A percentile compares a stretch with the other conserved stretches of the same genome.
Conservation (phyloP, 1,140 invertebrate species). For the Stenopsyche tienmushanensis region DNA sequence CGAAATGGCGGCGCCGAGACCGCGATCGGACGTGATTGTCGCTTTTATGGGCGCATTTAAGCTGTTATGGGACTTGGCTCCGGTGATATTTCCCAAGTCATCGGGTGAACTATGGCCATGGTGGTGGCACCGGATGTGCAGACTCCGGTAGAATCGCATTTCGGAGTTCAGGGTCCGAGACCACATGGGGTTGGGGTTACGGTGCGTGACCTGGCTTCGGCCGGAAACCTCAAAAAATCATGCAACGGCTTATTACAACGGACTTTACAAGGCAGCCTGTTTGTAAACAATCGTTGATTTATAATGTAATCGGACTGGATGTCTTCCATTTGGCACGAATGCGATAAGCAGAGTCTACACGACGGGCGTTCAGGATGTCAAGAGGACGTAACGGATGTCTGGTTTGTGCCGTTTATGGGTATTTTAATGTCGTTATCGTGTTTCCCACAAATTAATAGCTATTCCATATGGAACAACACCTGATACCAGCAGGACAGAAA, state of each 20-base stretch:
- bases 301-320: too few species aligned
- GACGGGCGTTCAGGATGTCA: background rate
- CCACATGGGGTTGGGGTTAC: background rate
- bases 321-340: too few species aligned
- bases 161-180: too few species aligned
- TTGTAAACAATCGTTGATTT: too few species aligned
- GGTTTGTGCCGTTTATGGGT: background rate
- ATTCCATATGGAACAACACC: slow-evolving; percentile 21
- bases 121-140: too few species aligned
- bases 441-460: slow-evolving; percentile 20
- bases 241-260: background rate
- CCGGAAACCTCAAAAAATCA: background rate
- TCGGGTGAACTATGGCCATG: background rate
- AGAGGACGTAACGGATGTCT: background rate
- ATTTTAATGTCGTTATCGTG: slow-evolving; percentile 4
- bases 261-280: too few species aligned
- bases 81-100: background rate
- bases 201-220: background rate
- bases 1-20: slow-evolving; percentile 1
- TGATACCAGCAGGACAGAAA: slow-evolving; percentile 23
- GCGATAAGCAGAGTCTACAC: too few species aligned
- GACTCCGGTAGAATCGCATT: too few species aligned
- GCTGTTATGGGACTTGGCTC: slow-evolving; percentile 13
- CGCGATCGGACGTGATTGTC: slow-evolving; percentile 12
- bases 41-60: slow-evolving; percentile 26